Evolutionary conservation across 2,888 invertebrate species (phyloP).

Genomic region (Andrena bicolor): DNA sequence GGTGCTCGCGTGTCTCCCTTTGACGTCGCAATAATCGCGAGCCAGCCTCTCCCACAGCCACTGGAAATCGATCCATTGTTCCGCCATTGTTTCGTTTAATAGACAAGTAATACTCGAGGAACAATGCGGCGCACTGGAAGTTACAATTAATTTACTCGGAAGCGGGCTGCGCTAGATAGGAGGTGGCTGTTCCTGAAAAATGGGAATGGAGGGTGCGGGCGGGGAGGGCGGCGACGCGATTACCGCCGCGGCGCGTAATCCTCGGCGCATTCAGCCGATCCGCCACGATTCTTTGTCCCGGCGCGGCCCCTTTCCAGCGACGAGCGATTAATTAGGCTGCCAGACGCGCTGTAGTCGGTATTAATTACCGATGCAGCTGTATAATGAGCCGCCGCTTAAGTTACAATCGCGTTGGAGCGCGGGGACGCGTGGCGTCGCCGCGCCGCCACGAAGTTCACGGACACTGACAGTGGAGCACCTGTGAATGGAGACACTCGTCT

Average conservation of each 20-base stretch:
- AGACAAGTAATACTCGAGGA: constrained; percentile 11
- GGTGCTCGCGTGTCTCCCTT: neutral
- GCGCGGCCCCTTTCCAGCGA: neutral
- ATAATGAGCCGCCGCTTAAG: constrained; percentile 44
- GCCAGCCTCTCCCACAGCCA: neutral
- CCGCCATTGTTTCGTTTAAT: constrained; percentile 34
- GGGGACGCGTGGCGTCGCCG: neutral
- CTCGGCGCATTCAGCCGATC: neutral
- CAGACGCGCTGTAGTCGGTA: constrained; percentile 30
- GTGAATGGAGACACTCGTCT: constrained; percentile 2
- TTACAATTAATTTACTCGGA: constrained; percentile 39
- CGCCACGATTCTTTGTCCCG: constrained; percentile 20
- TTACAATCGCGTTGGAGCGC: constrained; percentile 32
- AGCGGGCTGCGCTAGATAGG: neutral
- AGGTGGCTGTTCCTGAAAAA: neutral
- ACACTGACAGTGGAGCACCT: neutral
- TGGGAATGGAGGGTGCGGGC: neutral
- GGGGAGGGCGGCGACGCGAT: constrained; percentile 1
- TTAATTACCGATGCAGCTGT: constrained; percentile 45
- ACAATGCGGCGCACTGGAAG: constrained; percentile 19
- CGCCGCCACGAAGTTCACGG: neutral
- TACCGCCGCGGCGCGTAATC: constrained; percentile 15
- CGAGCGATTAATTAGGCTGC: constrained; percentile 39
- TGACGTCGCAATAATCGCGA: constrained; percentile 22
- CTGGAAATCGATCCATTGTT: constrained; percentile 28